Evolutionary conservation across 2,113 vertebrate genomes (phyloP), one percentile per base, ranked within the genome.

Genomic region (Limanda limanda): DNA sequence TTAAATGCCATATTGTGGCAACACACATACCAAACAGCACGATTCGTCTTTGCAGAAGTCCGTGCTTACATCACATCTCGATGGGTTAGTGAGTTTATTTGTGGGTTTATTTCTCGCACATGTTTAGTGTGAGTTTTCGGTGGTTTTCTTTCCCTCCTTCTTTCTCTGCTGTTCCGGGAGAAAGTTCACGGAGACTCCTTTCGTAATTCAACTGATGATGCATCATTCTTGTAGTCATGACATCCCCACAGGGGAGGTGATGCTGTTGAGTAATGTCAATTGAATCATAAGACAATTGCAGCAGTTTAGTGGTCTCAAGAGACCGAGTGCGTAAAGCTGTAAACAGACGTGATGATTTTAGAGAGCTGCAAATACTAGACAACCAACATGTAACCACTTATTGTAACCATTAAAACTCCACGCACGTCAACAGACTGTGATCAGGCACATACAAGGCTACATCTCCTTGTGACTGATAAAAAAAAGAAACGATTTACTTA

Each of bases 121-220:
- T 58, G 21, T 57, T 57, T 40, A 20, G 31, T 74, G 61, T 61
- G 56, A 86, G 57, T 69, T 77, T 69, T 77, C 72, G 73, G 52
- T 83, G 72, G 77, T 31, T 57, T 47, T 17, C 54, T 17, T 68
- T 79, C 31, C 31, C 31, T 31, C 31, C 31, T 31, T 31, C 31
- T 31, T 31, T 7, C 31, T 31, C 31, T 31, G 31, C 31, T 7
- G 31, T 31, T 31, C 31, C 62, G 42, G 27, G 21, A 21, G 48
- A 70, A 71, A 56, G 82, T 86, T 79, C 48, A 66, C 42, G 47
- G 42, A 59, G 63, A 73, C 70, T 65, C 59, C 37, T 65, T 65
- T 47, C 0, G 3, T 45, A 45, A 69, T 63, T 76, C n/a, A 82
- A 71, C 42, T 51, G 20, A 68, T 72, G 42, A 74, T 77, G 52